phyloP scores from a whole-genome alignment of 2,888 invertebrate genomes.

The Synergus laeviventris region DNA sequence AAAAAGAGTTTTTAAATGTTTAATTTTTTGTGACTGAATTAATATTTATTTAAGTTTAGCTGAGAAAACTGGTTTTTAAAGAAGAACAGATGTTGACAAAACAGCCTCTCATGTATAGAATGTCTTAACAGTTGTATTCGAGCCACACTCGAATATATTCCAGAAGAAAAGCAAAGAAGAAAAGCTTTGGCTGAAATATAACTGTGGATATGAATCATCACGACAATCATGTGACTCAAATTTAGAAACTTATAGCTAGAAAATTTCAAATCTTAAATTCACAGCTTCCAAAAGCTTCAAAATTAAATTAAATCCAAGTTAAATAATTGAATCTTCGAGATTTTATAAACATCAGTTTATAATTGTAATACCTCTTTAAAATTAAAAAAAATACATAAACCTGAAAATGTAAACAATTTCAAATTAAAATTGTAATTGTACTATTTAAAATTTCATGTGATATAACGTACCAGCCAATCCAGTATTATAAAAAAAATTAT shows the following conservation, averaged over 20 bases:
- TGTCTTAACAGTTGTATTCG: neutral
- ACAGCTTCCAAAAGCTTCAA: no score
- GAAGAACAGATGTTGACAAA: slow-evolving; percentile 31
- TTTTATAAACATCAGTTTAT: no score
- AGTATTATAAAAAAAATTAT: no score
- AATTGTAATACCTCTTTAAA: no score
- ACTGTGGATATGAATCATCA: slow-evolving; percentile 39
- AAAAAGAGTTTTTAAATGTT: neutral
- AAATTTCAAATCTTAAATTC: neutral
- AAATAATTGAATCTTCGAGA: no score
- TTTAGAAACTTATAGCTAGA: neutral
- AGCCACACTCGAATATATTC: slow-evolving; percentile 27
- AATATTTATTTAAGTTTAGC: neutral
- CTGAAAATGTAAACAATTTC: no score
- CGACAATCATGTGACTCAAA: slow-evolving; percentile 40
- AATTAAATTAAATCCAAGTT: no score
- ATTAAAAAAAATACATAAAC: no score
- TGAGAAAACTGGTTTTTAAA: neutral
- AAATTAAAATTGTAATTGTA: no score
- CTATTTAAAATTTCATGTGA: no score
- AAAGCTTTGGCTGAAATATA: slow-evolving; percentile 40
- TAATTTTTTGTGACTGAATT: neutral
- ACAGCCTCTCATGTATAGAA: slow-evolving; percentile 20
- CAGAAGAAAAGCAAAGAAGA: slow-evolving; percentile 41
- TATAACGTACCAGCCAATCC: no score